Conservation (phyloP, 2,113 vertebrate species). For the Pheucticus melanocephalus region DNA sequence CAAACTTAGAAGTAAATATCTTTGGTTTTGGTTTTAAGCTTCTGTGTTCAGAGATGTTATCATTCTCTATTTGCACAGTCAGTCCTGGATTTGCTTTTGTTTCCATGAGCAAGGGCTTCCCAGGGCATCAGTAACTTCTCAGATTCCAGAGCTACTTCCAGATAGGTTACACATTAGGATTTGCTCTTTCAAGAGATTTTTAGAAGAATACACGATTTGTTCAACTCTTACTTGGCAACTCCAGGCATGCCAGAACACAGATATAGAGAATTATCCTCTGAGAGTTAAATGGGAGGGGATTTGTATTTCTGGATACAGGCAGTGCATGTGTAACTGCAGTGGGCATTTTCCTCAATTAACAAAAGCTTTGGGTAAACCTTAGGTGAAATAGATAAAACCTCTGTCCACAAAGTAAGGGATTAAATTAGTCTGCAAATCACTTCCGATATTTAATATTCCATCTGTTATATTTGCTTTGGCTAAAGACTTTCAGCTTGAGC, state of each 20-base stretch:
- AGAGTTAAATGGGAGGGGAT: not conserved
- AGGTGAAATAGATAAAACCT: not conserved
- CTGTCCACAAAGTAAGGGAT: not conserved
- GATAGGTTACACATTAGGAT: not conserved
- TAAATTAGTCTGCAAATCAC: slow-evolving; percentile 7
- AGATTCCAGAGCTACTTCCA: not conserved
- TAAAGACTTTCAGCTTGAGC: not conserved
- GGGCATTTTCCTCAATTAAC: slow-evolving; percentile 6
- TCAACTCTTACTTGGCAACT: not conserved
- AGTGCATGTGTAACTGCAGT: not conserved
- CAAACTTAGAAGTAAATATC: not conserved
- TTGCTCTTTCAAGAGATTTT: not conserved
- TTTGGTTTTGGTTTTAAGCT: not conserved
- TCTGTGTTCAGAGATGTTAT: no score
- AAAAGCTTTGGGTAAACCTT: not conserved
- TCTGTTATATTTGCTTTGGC: slow-evolving; percentile 11
- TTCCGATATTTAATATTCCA: slow-evolving; percentile 23
- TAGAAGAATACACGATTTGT: not conserved
- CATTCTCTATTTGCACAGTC: not conserved
- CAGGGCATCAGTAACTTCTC: not conserved
- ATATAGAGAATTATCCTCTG: not conserved
- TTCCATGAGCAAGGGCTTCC: not conserved
- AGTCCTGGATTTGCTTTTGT: not conserved
- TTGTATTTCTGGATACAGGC: not conserved
- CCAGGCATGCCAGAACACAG: not conserved